A percentile compares a stretch with the other conserved stretches of the same genome.
phyloP scores from a whole-genome alignment of 2,888 invertebrate species.

The Abscondita cerata region DNA sequence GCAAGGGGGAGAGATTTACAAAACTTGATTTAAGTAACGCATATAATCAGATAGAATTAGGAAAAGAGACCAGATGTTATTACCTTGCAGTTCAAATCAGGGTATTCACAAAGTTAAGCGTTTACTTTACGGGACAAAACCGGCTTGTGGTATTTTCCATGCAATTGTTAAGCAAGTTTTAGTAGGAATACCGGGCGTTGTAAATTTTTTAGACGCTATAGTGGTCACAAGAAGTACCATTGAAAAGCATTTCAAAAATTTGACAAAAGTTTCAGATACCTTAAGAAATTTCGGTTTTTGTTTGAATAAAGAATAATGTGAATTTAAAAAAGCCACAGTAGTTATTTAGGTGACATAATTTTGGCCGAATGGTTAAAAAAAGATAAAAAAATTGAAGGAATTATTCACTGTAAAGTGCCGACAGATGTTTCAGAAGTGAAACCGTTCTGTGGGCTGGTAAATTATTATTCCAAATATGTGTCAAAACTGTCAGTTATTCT shows the following conservation, averaged over 20 bases:
- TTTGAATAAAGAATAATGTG: slow-evolving; percentile 44
- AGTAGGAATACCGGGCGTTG: slow-evolving; percentile 20
- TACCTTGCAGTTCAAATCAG: slow-evolving; percentile 39
- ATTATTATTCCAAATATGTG: slow-evolving; percentile 26
- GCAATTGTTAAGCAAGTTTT: slow-evolving; percentile 34
- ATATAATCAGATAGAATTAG: slow-evolving; percentile 29
- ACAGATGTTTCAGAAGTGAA: slow-evolving; percentile 12
- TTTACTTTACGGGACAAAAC: slow-evolving; percentile 50
- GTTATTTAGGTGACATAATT: slow-evolving; percentile 45
- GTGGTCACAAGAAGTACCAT: slow-evolving; percentile 37
- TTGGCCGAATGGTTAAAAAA: slow-evolving; percentile 32
- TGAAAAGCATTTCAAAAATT: slow-evolving; percentile 34
- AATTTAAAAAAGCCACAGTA: slow-evolving; percentile 43
- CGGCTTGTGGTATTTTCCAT: slow-evolving; percentile 52
- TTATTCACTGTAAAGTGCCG: slow-evolving; percentile 15
- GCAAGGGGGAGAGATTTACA: slow-evolving; percentile 22
- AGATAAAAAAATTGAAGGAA: slow-evolving; percentile 22
- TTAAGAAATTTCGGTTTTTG: slow-evolving; percentile 38
- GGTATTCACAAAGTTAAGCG: slow-evolving; percentile 48
- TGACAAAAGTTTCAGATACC: slow-evolving; percentile 37
- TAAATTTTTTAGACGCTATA: slow-evolving; percentile 38
- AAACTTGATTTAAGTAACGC: slow-evolving; percentile 28
- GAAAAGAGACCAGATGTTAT: slow-evolving; percentile 18
- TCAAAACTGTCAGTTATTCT: slow-evolving; percentile 12
- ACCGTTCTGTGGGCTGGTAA: slow-evolving; percentile 25